Percentiles rank a stretch among this genome's conserved stretches.
phyloP scores from a whole-genome alignment of 30 jellyfish, hydroid and myxozoan genomes.

The Hydractinia symbiolongicarpus region DNA sequence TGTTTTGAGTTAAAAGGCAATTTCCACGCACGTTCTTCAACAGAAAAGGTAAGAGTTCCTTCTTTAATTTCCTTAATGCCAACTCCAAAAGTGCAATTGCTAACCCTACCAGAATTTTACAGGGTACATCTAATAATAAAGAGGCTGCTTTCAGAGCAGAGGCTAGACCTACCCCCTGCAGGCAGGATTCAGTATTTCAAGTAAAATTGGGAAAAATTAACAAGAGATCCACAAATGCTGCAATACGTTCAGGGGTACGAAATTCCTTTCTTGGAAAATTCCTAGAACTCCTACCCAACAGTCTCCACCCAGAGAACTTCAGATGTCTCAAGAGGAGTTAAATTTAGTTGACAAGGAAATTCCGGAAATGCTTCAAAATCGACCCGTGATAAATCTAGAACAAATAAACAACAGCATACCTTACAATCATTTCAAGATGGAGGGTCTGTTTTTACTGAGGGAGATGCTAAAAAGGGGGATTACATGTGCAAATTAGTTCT shows the following conservation, averaged over 20 bases:
- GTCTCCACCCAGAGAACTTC: not conserved
- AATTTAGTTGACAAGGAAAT: not conserved
- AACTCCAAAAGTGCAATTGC: not conserved
- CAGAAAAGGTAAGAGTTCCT: not conserved
- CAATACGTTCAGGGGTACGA: not conserved
- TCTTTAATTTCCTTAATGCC: not conserved
- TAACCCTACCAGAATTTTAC: not conserved
- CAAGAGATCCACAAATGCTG: not conserved
- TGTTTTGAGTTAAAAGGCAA: not conserved
- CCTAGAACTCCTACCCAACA: not conserved
- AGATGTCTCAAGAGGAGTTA: too few species aligned
- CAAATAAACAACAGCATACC: not conserved
- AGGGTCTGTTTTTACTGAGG: not conserved
- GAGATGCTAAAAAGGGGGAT: conserved; percentile 6
- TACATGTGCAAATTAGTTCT: conserved; percentile 5
- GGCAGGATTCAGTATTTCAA: not conserved
- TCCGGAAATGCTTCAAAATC: not conserved
- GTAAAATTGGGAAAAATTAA: not conserved
- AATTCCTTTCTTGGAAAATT: not conserved
- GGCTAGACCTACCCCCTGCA: not conserved
- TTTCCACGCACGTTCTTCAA: not conserved
- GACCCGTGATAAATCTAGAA: conserved; percentile 8
- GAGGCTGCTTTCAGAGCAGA: not conserved
- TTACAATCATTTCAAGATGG: conserved; percentile 15
- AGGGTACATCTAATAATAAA: too few species aligned